Conservation (phyloP, 2,113 vertebrate species). For the Vulpes ferrilata region DNA sequence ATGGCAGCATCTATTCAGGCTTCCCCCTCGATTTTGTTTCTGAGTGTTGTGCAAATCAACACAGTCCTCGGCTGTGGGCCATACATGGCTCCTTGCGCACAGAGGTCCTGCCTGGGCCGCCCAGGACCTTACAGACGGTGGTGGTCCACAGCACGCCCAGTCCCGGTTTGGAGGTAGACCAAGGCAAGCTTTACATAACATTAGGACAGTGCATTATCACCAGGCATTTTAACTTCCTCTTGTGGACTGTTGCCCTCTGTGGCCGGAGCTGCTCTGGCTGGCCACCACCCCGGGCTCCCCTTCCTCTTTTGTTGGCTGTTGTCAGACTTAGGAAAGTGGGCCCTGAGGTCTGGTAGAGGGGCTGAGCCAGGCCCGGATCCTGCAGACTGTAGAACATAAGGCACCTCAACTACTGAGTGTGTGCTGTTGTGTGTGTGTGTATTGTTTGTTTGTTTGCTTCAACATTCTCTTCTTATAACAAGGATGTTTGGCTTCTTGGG, state of each 20-base stretch:
- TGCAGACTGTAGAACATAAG: not conserved
- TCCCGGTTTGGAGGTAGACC: not conserved
- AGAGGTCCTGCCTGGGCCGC: accelerated
- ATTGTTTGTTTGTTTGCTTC: not conserved
- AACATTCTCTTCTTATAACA: not conserved
- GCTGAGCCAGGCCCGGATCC: not conserved
- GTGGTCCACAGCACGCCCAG: accelerated
- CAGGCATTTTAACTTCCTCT: not conserved
- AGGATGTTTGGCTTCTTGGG: not conserved
- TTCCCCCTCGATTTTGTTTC: not conserved
- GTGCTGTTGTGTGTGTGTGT: not conserved
- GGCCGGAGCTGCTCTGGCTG: not conserved
- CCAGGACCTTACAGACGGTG: accelerated
- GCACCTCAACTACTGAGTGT: not conserved
- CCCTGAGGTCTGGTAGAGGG: accelerated
- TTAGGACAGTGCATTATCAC: not conserved
- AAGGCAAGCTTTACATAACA: not conserved
- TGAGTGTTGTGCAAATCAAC: not conserved
- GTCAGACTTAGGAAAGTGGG: not conserved
- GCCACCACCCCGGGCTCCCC: not conserved
- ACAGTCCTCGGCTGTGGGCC: accelerated
- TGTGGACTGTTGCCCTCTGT: not conserved
- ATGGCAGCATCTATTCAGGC: not conserved
- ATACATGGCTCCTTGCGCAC: accelerated
- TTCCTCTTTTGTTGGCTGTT: not conserved